Percentiles rank a stretch among this genome's conserved stretches.
Conservation (phyloP, 2,888 invertebrate genomes). For the Tenodera sinensis region DNA sequence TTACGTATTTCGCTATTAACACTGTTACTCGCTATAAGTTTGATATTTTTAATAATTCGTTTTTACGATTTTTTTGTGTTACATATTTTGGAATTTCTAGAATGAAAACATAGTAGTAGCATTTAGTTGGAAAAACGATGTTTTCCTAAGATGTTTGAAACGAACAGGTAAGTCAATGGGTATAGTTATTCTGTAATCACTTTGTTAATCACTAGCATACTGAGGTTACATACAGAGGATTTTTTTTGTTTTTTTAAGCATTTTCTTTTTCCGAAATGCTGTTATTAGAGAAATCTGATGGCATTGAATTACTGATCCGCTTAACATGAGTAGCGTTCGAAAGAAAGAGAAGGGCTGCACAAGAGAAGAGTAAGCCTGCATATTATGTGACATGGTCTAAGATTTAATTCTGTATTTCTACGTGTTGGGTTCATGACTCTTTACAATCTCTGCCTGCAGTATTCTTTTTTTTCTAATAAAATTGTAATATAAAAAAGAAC, state of each 20-base stretch:
- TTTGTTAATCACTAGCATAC: not conserved
- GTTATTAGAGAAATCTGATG: not conserved
- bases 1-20: slow-evolving; percentile 12
- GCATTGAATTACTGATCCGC: not conserved
- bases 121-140: not conserved
- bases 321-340: not conserved
- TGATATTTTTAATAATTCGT: not conserved
- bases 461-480: not conserved
- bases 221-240: not conserved
- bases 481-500: not conserved
- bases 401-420: not conserved
- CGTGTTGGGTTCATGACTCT: not conserved
- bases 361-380: not conserved
- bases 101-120: not conserved
- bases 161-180: not conserved
- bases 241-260: not conserved
- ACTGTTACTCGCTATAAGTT: slow-evolving; percentile 8
- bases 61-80: slow-evolving; percentile 1
- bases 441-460: not conserved
- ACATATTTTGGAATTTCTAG: slow-evolving; percentile 6
- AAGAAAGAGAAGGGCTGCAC: not conserved
- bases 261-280: not conserved
- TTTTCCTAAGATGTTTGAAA: not conserved
- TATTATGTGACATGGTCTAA: not conserved
- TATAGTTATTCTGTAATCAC: not conserved